A percentile compares a stretch with the other conserved stretches of the same genome.
Conservation (phyloP, 2,888 invertebrate species). For the Melinaea marsaeus region DNA sequence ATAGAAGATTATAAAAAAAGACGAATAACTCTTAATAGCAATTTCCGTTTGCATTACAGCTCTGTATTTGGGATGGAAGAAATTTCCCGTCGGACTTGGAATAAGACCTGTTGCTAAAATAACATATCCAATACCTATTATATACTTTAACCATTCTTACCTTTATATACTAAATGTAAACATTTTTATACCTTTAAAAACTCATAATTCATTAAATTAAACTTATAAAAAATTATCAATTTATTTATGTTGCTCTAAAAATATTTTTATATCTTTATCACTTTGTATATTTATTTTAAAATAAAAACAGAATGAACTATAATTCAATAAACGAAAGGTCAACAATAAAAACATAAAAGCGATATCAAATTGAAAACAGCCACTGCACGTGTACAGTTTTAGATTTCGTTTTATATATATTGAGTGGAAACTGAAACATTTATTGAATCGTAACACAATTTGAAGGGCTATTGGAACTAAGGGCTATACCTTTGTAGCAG, state of each 20-base stretch:
- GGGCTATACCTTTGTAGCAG: too few relatives aligned
- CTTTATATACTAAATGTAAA: too few relatives aligned
- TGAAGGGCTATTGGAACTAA: slow-evolving; percentile 5
- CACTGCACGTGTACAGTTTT: background rate
- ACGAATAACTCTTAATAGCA: background rate
- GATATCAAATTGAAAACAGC: background rate
- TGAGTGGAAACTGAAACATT: slow-evolving; percentile 20
- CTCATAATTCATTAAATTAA: too few relatives aligned
- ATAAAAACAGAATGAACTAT: background rate
- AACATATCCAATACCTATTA: too few relatives aligned
- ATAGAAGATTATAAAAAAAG: too few relatives aligned
- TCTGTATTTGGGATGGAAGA: slow-evolving; percentile 12
- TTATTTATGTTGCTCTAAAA: too few relatives aligned
- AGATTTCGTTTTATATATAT: slow-evolving; percentile 17
- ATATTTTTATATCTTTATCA: background rate
- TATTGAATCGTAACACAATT: slow-evolving; percentile 21
- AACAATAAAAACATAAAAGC: background rate
- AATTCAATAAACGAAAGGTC: background rate
- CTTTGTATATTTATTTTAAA: background rate
- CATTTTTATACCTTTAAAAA: too few relatives aligned
- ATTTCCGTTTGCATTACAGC: slow-evolving; percentile 9
- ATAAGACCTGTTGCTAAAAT: slow-evolving; percentile 7
- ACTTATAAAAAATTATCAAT: too few relatives aligned
- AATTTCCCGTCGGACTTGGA: slow-evolving; percentile 12
- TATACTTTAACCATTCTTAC: too few relatives aligned